A percentile compares a stretch with the other conserved stretches of the same genome.
Evolutionary conservation across 1,140 invertebrate species (phyloP).

Genomic region (Harlomillsia oculata): DNA sequence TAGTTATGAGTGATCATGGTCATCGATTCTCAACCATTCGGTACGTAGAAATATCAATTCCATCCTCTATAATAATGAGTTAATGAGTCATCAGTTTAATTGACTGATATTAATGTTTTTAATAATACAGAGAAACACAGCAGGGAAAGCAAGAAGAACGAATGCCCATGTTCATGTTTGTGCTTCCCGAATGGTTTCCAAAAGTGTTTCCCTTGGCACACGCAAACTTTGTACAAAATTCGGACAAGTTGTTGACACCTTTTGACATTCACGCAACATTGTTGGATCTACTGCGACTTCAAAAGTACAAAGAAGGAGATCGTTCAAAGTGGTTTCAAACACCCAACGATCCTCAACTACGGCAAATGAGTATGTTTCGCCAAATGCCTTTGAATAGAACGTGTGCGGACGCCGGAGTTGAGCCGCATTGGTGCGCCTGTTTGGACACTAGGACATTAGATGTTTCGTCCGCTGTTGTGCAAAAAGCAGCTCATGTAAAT

Average conservation of each 20-base stretch:
- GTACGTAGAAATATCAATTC: no score
- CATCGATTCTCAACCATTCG: constrained; percentile 50
- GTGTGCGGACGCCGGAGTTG: constrained; percentile 78
- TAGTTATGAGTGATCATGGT: constrained; percentile 85
- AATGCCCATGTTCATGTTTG: constrained; percentile 70
- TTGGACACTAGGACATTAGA: constrained; percentile 57
- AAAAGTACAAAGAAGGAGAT: background rate
- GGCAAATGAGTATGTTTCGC: constrained; percentile 36
- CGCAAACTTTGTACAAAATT: constrained; percentile 50
- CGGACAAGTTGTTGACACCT: constrained; percentile 40
- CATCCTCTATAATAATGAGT: constrained; percentile 17
- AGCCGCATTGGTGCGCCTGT: constrained; percentile 93
- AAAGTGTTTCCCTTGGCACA: constrained; percentile 52
- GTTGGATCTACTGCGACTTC: constrained; percentile 17
- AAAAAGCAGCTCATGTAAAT: background rate
- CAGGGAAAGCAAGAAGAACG: constrained; percentile 84
- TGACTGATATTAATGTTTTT: constrained; percentile 59
- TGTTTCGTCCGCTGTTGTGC: constrained; percentile 2
- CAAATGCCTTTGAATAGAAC: constrained; percentile 58
- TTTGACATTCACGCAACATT: constrained; percentile 40
- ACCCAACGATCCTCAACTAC: background rate
- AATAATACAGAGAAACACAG: constrained; percentile 64
- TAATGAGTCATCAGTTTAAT: no score
- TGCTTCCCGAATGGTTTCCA: constrained; percentile 58
- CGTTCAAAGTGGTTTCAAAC: constrained; percentile 4